Conservation (phyloP, 2,113 vertebrate genomes). For the Heliornis fulica region DNA sequence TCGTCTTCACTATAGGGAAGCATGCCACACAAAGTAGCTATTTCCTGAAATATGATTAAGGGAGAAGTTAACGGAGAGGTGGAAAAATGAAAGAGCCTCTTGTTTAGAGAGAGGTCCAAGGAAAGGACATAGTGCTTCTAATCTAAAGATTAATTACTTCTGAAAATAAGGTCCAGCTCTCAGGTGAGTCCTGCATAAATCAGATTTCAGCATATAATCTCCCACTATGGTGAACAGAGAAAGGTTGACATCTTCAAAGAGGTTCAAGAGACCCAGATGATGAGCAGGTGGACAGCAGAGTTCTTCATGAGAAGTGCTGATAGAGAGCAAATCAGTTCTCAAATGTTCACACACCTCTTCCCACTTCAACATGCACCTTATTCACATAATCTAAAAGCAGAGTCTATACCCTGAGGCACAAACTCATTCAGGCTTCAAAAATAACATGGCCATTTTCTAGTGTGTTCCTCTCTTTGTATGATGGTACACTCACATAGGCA, state of each 20-base stretch:
- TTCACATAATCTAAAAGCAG: neutral
- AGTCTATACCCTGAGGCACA: neutral
- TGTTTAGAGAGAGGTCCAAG: neutral
- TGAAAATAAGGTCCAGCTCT: neutral
- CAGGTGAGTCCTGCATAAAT: neutral
- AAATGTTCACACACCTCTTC: accelerated
- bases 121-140: neutral
- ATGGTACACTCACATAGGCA: neutral
- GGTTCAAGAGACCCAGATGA: neutral
- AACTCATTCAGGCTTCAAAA: neutral
- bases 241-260: neutral
- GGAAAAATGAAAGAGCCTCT: neutral
- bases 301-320: neutral
- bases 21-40: neutral
- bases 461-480: neutral
- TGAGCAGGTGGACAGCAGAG: neutral
- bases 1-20: neutral
- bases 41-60: constrained; percentile 21
- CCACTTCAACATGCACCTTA: neutral
- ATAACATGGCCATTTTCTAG: neutral
- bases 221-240: neutral
- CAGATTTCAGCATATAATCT: neutral
- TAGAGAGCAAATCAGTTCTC: neutral
- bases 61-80: neutral
- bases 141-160: neutral